These are phyloP conservation scores for Sphecodes monilicornis DNA, from an alignment of 2,888 invertebrate genomes.

Conservation along the genomic window DNA sequence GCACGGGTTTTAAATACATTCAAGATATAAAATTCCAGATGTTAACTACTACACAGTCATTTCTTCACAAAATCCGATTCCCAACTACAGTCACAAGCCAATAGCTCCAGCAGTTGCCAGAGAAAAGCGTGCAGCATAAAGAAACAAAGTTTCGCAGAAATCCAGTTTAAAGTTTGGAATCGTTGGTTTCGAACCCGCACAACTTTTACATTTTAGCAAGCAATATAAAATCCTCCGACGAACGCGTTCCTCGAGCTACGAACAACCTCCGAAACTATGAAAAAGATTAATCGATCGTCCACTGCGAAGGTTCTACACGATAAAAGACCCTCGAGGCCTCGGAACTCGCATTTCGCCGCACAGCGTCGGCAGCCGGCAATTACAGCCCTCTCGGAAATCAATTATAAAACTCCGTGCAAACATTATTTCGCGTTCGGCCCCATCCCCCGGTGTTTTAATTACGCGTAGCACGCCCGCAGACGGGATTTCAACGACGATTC, in stretches of 20 bases:
- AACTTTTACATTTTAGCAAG: background rate
- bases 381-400: background rate
- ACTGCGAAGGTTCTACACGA: background rate
- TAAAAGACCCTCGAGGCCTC: background rate
- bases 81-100: background rate
- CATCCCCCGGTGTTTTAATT: background rate
- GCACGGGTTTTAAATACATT: too few species aligned
- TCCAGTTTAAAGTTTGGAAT: background rate
- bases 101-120: background rate
- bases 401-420: constrained; percentile 1
- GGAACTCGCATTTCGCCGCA: background rate
- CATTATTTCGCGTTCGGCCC: background rate
- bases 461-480: background rate
- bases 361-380: background rate
- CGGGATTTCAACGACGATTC: background rate
- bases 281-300: background rate
- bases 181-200: background rate
- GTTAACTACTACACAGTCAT: background rate
- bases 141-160: background rate
- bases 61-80: too few species aligned
- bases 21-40: too few species aligned
- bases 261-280: background rate
- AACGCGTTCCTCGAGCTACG: background rate
- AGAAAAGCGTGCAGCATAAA: background rate
- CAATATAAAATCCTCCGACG: background rate